Percentiles rank a stretch among this genome's conserved stretches.
Conservation (phyloP, 1,140 invertebrate species). For the Marisa cornuarietis region DNA sequence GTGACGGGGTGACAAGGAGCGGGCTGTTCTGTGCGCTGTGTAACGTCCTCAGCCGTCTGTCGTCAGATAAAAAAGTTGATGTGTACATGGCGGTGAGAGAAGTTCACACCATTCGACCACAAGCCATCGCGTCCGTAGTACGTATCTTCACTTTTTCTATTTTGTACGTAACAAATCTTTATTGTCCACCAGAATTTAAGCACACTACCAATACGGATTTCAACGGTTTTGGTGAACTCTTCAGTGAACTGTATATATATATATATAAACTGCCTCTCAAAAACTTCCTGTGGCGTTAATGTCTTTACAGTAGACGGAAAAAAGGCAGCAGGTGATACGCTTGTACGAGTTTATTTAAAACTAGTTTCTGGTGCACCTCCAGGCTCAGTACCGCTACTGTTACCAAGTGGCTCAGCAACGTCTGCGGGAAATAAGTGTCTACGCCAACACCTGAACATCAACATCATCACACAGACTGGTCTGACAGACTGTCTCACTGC, state of each 20-base stretch:
- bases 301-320: neutral
- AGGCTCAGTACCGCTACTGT: conserved; percentile 14
- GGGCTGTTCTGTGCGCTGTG: conserved; percentile 61
- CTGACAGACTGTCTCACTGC: too few relatives aligned
- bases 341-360: neutral
- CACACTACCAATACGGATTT: too few relatives aligned
- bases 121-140: conserved; percentile 19
- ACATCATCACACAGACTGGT: too few relatives aligned
- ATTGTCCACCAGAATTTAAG: too few relatives aligned
- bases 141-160: too few relatives aligned
- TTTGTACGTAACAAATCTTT: too few relatives aligned
- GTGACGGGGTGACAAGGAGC: conserved; percentile 56
- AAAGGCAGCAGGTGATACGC: neutral
- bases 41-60: conserved; percentile 58
- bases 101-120: conserved; percentile 33
- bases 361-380: neutral
- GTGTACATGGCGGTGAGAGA: conserved; percentile 63
- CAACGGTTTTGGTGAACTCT: neutral
- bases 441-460: conserved; percentile 7
- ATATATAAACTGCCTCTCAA: neutral
- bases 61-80: conserved; percentile 61
- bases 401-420: neutral
- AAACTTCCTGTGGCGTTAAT: too few relatives aligned
- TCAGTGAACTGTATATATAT: neutral
- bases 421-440: neutral